phyloP scores from a whole-genome alignment of 2,113 vertebrate genomes.

The Leucoraja erinaceus region DNA sequence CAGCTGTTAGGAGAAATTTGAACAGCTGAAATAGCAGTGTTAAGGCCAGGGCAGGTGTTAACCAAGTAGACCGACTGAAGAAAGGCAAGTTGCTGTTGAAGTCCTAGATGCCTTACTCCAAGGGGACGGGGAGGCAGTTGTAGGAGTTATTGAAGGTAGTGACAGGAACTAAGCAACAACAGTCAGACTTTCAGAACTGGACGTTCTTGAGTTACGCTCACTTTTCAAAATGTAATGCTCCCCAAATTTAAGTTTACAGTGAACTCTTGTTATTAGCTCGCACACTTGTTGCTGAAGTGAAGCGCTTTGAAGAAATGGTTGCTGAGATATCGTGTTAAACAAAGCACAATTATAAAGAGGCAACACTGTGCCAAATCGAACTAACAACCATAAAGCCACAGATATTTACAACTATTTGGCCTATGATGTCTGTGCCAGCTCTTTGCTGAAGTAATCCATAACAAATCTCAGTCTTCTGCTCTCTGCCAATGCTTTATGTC shows the following conservation, averaged over 20 bases:
- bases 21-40: conserved; percentile 15
- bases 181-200: background rate
- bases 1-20: conserved; percentile 28
- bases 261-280: background rate
- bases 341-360: conserved; percentile 26
- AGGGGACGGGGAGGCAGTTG: background rate
- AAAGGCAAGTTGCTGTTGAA: background rate
- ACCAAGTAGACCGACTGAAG: background rate
- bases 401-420: conserved; percentile 22
- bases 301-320: conserved; percentile 26
- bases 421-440: conserved; percentile 28
- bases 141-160: background rate
- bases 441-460: conserved; percentile 18
- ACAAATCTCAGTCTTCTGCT: conserved; percentile 23
- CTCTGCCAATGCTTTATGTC: background rate
- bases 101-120: background rate
- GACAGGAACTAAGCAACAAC: background rate
- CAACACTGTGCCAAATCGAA: conserved; percentile 31
- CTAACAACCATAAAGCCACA: background rate
- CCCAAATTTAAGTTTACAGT: background rate
- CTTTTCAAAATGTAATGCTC: background rate
- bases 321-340: conserved; percentile 25
- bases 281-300: conserved; percentile 4
- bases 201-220: background rate
- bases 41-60: conserved; percentile 22